A percentile compares a stretch with the other conserved stretches of the same genome.
phyloP scores from a whole-genome alignment of 2,888 invertebrate species.

The Orgyia antiqua region DNA sequence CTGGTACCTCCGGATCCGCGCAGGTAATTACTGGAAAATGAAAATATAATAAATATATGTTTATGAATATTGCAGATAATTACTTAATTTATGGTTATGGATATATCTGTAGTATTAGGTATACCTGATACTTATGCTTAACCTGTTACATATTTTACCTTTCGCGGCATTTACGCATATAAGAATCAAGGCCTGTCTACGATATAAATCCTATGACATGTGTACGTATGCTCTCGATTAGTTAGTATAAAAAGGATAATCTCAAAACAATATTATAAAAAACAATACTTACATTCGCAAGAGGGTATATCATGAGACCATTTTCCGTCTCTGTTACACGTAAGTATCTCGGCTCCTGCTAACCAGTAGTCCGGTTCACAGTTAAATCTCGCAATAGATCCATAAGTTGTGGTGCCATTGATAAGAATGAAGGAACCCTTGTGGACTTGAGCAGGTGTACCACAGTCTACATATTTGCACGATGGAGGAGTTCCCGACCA shows the following conservation, averaged over 20 bases:
- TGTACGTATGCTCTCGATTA: too few species aligned
- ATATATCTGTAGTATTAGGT: too few species aligned
- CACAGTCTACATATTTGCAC: slow-evolving; percentile 93
- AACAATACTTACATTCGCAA: slow-evolving; percentile 91
- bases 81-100: too few species aligned
- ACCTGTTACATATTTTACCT: too few species aligned
- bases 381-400: slow-evolving; percentile 86
- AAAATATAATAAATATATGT: background rate
- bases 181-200: too few species aligned
- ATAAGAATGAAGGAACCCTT: slow-evolving; percentile 84
- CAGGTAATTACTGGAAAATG: slow-evolving; percentile 86
- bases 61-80: too few species aligned
- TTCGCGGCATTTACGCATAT: too few species aligned
- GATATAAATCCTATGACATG: too few species aligned
- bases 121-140: too few species aligned
- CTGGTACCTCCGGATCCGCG: slow-evolving; percentile 90
- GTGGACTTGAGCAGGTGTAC: slow-evolving; percentile 87
- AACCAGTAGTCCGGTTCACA: slow-evolving; percentile 92
- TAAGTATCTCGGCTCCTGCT: slow-evolving; percentile 82
- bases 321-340: slow-evolving; percentile 89
- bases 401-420: slow-evolving; percentile 89
- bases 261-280: too few species aligned
- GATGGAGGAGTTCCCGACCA: slow-evolving; percentile 89
- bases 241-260: too few species aligned
- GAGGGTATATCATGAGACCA: slow-evolving; percentile 92